These are phyloP conservation scores for Myathropa florea DNA, from an alignment of 2,888 invertebrate genomes.

Conservation along the genomic window DNA sequence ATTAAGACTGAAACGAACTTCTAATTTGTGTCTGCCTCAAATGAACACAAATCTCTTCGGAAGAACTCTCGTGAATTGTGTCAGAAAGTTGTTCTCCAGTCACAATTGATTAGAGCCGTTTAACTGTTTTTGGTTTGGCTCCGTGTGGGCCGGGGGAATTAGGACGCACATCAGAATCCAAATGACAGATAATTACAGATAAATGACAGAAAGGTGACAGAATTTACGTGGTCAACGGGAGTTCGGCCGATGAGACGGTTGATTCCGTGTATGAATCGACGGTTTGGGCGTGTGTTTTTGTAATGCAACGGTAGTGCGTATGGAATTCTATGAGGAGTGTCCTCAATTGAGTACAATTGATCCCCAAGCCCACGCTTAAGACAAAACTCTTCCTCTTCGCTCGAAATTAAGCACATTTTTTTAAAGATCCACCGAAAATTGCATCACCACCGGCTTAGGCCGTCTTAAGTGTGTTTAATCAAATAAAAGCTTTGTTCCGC, in stretches of 20 bases:
- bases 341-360: not conserved
- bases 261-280: too few species aligned
- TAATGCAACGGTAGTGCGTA: not conserved
- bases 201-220: not conserved
- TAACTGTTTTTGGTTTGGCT: not conserved
- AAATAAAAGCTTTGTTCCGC: conserved; percentile 35
- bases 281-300: not conserved
- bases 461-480: conserved; percentile 14
- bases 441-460: conserved; percentile 26
- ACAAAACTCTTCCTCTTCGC: conserved; percentile 1
- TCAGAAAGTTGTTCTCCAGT: conserved; percentile 36
- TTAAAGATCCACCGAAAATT: conserved; percentile 24
- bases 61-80: not conserved
- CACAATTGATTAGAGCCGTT: conserved; percentile 36
- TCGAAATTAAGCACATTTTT: conserved; percentile 6
- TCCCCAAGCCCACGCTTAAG: not conserved
- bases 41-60: conserved; percentile 36
- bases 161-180: not conserved
- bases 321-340: not conserved
- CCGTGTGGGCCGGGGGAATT: not conserved
- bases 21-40: conserved; percentile 51
- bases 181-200: not conserved
- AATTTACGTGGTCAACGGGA: not conserved
- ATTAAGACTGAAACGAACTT: conserved; percentile 1
- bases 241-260: too few species aligned